A percentile compares a stretch with the other conserved stretches of the same genome.
Evolutionary conservation across 2,888 invertebrate species (phyloP).

Genomic region (Amblyjoppa fuscipennis): DNA sequence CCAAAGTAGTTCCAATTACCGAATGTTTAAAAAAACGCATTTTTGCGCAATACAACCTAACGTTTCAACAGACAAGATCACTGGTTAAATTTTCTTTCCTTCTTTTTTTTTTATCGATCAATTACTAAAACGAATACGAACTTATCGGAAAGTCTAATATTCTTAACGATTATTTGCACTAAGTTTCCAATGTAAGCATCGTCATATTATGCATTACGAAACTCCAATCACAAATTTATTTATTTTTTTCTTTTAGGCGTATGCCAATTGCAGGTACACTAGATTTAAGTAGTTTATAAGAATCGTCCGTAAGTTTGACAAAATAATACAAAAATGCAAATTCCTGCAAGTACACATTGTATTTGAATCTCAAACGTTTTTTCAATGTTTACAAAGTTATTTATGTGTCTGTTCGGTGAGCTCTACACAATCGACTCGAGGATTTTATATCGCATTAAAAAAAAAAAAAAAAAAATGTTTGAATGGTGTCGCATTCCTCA

Average conservation of each 20-base stretch:
- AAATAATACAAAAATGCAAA: constrained; percentile 64
- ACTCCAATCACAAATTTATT: constrained; percentile 57
- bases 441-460: constrained; percentile 29
- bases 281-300: constrained; percentile 68
- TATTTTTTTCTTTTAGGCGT: constrained; percentile 59
- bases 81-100: constrained; percentile 15
- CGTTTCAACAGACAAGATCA: constrained; percentile 33
- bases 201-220: constrained; percentile 67
- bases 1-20: constrained; percentile 37
- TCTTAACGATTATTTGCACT: constrained; percentile 70
- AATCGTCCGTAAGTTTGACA: constrained; percentile 50
- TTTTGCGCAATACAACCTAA: constrained; percentile 37
- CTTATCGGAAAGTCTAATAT: constrained; percentile 37
- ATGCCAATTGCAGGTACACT: constrained; percentile 77
- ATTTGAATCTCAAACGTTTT: constrained; percentile 38
- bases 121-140: constrained; percentile 17
- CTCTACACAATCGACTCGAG: constrained; percentile 49
- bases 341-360: constrained; percentile 44
- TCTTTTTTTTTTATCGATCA: constrained; percentile 41
- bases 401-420: constrained; percentile 18
- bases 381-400: constrained; percentile 20
- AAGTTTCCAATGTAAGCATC: constrained; percentile 67
- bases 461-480: constrained; percentile 16
- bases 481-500: constrained; percentile 44
- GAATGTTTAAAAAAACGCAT: constrained; percentile 30